Evolutionary conservation across 2,888 invertebrate genomes (phyloP).

Genomic region (Phalangium opilio): DNA sequence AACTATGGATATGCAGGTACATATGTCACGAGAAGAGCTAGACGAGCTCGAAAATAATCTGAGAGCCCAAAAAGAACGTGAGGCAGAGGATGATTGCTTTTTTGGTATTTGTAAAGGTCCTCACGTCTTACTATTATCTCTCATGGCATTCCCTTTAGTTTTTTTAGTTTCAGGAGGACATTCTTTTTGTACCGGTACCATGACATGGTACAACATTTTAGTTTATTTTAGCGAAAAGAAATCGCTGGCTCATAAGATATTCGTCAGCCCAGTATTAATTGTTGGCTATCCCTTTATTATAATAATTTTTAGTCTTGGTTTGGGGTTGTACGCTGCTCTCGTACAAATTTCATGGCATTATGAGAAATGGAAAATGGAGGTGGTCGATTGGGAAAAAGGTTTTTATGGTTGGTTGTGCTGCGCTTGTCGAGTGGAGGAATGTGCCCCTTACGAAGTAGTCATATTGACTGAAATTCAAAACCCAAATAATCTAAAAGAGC

Average conservation of each 20-base stretch:
- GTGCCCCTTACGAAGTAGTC: constrained; percentile 57
- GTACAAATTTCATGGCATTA: constrained; percentile 52
- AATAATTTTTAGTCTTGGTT: constrained; percentile 44
- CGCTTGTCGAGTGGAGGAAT: constrained; percentile 47
- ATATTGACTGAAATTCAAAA: constrained; percentile 27
- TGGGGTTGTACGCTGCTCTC: constrained; percentile 50
- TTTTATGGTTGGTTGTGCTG: constrained; percentile 63
- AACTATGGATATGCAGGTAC: constrained; percentile 52
- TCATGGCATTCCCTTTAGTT: constrained; percentile 50
- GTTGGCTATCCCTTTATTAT: constrained; percentile 53
- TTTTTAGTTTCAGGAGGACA: constrained; percentile 46
- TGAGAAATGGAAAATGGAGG: constrained; percentile 51
- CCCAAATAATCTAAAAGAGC: too few relatives aligned
- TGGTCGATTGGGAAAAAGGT: constrained; percentile 58
- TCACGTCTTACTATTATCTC: constrained; percentile 47
- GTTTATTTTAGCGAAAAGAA: constrained; percentile 51
- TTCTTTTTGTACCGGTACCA: constrained; percentile 56
- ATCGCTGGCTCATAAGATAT: constrained; percentile 43
- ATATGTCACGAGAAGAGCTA: constrained; percentile 52
- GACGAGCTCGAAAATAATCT: constrained; percentile 42
- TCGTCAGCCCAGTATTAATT: constrained; percentile 50
- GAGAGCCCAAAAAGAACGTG: constrained; percentile 13
- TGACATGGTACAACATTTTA: constrained; percentile 61
- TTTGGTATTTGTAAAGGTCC: constrained; percentile 42
- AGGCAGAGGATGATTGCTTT: constrained; percentile 38